Conservation (phyloP, 2,888 invertebrate species). For the Lasiommata megera region DNA sequence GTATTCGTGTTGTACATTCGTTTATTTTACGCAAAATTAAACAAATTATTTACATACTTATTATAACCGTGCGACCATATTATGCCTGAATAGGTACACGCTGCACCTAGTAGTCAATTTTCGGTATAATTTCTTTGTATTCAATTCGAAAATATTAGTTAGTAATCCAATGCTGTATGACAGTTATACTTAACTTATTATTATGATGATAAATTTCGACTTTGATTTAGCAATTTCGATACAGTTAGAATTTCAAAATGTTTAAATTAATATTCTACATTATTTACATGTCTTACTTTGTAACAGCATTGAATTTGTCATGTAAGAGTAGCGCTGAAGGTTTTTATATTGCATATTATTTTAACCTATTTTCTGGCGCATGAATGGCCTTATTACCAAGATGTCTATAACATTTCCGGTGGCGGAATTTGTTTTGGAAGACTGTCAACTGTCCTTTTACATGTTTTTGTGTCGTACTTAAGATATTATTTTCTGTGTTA, state of each 20-base stretch:
- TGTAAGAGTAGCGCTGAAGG: no score
- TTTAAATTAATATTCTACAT: slow-evolving; percentile 4
- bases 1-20: slow-evolving; percentile 1
- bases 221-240: neutral
- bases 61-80: neutral
- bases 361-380: no score
- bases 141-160: neutral
- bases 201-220: neutral
- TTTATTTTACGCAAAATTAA: slow-evolving; percentile 23
- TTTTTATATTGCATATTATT: no score
- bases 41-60: slow-evolving; percentile 15
- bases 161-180: neutral
- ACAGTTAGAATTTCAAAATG: neutral
- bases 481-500: no score
- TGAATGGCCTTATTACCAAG: neutral
- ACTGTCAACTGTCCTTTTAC: no score
- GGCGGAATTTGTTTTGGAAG: no score
- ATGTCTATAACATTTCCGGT: no score
- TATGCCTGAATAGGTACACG: neutral
- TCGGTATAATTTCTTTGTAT: neutral
- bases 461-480: no score
- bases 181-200: neutral
- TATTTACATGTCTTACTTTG: no score
- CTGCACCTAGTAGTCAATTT: neutral
- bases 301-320: no score